Evolutionary conservation across 2,113 vertebrate species (phyloP), one percentile per base, ranked within the genome.

Genomic region (Anthoscopus minutus): DNA sequence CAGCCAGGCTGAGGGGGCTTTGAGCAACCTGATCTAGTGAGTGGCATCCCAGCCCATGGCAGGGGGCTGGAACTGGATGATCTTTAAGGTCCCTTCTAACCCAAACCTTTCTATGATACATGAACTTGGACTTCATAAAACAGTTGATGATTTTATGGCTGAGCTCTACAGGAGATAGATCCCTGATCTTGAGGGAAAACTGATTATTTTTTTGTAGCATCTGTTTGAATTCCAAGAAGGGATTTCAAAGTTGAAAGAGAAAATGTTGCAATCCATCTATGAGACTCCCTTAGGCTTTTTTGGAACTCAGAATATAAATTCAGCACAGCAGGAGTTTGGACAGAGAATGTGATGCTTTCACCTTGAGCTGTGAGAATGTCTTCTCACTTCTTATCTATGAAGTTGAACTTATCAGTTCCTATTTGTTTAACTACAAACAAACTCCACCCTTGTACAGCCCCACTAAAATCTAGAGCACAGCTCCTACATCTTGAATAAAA

Each of bases 281-380:
- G 54, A 85, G 47, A 25, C 13, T 93, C 37, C 28, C 23, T 67
- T 33, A 45, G 30, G 20, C 28, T 88, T 73, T 79, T 89, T 6
- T 81, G 53, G 64, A 94, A 91, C 44, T 87, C 15, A 0, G 4
- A 77, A 44, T 56, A 50, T 51, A 91, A 81, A 76, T 72, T 89
- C 84, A 91, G 81, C 61, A 88, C 72, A 94, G 71, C 31, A 28
- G 72, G 81, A 92, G 8, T 81, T 50, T 79, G 70, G 91, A 89
- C 56, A 92, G 81, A 66, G 95, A 96, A 96, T 61, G 84, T 23
- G 81, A 84, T 74, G 56, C 84, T 94, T 97, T 96, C 93, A 96
- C 93, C 95, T 96, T 96, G 80, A 96, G 93, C 96, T 96, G 91
- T 77, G 70, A 95, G 81, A 92, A 85, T 38, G 85, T 80, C 83